These are phyloP conservation scores for Ictalurus punctatus DNA, from an alignment of 2,113 vertebrate genomes.

Conservation along the genomic window DNA sequence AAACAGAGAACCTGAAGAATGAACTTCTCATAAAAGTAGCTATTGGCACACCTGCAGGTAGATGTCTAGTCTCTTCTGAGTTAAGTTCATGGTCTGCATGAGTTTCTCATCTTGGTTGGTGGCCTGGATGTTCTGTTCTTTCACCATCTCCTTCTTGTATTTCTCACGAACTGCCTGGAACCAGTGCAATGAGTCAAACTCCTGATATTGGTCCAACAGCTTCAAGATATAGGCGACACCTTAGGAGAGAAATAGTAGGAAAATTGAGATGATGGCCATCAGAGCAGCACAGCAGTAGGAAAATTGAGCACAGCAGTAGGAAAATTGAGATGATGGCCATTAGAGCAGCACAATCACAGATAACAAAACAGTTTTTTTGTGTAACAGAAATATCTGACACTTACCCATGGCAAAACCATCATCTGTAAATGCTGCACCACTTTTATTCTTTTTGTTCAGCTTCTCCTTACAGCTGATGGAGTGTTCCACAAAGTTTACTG, in stretches of 20 bases:
- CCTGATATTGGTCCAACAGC: constrained; percentile 96
- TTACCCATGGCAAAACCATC: constrained; percentile 98
- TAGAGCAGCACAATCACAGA: background rate
- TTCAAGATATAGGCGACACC: constrained; percentile 98
- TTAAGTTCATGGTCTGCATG: constrained; percentile 97
- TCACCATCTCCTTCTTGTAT: constrained; percentile 91
- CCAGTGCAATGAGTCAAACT: constrained; percentile 99
- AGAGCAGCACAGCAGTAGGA: background rate
- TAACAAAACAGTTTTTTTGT: background rate
- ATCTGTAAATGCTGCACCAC: constrained; percentile 94
- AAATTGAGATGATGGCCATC: background rate
- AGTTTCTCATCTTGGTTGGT: constrained; percentile 92
- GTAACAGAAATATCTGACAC: background rate
- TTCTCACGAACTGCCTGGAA: constrained; percentile 97
- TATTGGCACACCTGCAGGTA: constrained; percentile 84
- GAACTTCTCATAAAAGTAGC: background rate
- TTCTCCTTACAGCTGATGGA: constrained; percentile 98
- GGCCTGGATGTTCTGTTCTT: constrained; percentile 90
- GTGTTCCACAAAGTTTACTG: constrained; percentile 97
- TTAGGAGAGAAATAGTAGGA: constrained; percentile 59
- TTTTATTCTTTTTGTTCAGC: constrained; percentile 98
- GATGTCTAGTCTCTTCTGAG: constrained; percentile 92
- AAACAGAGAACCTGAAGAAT: background rate
- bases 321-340: background rate
- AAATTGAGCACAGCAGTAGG: too few relatives aligned